Base-by-base conservation (phyloP, 2,797 vertebrate genomes). In the Oryzias dopingdopingensis region DNA sequence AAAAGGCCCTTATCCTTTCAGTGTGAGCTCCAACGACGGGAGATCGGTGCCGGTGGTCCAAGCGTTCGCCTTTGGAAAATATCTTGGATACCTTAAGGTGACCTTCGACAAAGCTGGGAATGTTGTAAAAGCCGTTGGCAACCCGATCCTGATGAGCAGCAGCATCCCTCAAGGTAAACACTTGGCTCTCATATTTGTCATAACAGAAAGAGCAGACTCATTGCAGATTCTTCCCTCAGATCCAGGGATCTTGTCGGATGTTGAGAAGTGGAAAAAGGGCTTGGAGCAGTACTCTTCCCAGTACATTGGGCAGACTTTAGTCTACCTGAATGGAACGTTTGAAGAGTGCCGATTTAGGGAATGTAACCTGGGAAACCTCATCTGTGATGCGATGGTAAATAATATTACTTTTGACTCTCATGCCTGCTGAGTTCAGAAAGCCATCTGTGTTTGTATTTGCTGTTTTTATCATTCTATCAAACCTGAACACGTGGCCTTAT, bases 311-410 rank as follows among this genome's bases (percentile, higher is more conserved):
- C 89, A 83, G 79, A 96, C 95, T 0, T 75, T 93, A 12, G 96
- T 98, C 45, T 98, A 93, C 66, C 88, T 98, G 78, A 91, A 96
- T 1, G 95, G 95, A 14, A 91, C 93, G 1, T 91, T 79, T 73
- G 68, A 91, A 40, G 89, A 93, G 0, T 96, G 96, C 52, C 93
- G 95, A 37, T 94, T 92, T 76, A 81, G 76, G 16, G 96, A 98
- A 67, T 98, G 96, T 62, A 98, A 98, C 80, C 87, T 98, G 80
- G 96, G 95, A 37, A 98, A 98, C 83, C 62, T 98, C 43, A 94
- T 98, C 49, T 98, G 96, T 59, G 95, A 96, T 44, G 96, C 95
- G 6, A 85, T 91, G 95, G 96, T 98, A 67, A 78, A 42, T 26
- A 79, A 37, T 23, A 49, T 37, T 20, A 23, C 5, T 22, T 13